Evolutionary conservation across 2,888 invertebrate genomes (phyloP).

Genomic region (Philopedon plagiatum): DNA sequence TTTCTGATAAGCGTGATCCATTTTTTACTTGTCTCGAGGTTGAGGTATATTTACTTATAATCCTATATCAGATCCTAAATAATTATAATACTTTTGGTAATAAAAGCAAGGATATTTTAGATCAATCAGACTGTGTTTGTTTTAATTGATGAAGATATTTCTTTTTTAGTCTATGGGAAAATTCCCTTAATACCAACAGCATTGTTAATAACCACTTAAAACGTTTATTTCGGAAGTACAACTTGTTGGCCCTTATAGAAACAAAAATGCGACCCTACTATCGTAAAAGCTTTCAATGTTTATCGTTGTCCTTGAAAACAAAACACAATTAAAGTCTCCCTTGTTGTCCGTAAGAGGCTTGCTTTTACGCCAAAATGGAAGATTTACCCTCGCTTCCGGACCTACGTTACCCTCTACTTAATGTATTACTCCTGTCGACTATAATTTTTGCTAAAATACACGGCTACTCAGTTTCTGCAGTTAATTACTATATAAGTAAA

Average conservation of each 20-base stretch:
- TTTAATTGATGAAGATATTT: too few relatives aligned
- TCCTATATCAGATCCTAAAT: too few relatives aligned
- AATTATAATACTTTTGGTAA: too few relatives aligned
- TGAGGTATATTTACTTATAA: too few relatives aligned
- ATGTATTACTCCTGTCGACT: constrained; percentile 27
- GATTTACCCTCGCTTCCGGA: constrained; percentile 26
- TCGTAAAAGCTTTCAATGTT: not conserved
- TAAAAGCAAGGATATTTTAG: too few relatives aligned
- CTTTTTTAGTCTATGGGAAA: too few relatives aligned
- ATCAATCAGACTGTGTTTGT: too few relatives aligned
- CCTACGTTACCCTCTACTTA: constrained; percentile 23
- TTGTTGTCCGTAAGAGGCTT: constrained; percentile 2
- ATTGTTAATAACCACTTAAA: too few relatives aligned
- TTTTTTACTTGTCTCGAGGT: too few relatives aligned
- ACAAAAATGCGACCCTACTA: not conserved
- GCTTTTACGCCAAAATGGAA: constrained; percentile 19
- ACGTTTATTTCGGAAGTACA: too few relatives aligned
- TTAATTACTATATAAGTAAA: not conserved
- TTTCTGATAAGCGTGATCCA: too few relatives aligned
- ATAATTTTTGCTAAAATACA: constrained; percentile 11
- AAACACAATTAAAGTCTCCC: constrained; percentile 18
- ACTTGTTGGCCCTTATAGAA: not conserved
- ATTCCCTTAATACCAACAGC: too few relatives aligned
- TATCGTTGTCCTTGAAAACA: constrained; percentile 8
- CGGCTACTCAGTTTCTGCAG: not conserved